Evolutionary conservation across 2,888 invertebrate genomes (phyloP).

Genomic region (Parasteatoda lunata): DNA sequence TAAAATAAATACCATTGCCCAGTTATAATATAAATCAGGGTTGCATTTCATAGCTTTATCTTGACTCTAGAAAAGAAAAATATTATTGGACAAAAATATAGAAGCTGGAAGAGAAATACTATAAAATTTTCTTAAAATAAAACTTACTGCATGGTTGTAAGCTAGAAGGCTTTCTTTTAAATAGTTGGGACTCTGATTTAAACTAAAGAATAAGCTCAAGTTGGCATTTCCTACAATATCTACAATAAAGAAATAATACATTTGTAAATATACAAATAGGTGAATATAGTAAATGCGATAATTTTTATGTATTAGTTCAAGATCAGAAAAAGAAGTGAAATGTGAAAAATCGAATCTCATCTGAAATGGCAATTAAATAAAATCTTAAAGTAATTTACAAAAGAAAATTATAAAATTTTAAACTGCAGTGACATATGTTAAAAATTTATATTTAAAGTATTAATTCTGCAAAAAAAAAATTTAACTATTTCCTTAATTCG

Average conservation of each 20-base stretch:
- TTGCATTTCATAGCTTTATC: conserved; percentile 76
- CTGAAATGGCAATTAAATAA: too few relatives aligned
- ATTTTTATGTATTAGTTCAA: too few relatives aligned
- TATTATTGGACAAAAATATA: neutral
- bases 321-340: too few relatives aligned
- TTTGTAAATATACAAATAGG: conserved; percentile 71
- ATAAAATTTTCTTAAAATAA: neutral
- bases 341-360: too few relatives aligned
- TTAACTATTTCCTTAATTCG: too few relatives aligned
- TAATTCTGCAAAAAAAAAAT: too few relatives aligned
- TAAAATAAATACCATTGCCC: conserved; percentile 81
- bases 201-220: conserved; percentile 84
- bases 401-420: too few relatives aligned
- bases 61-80: conserved; percentile 25
- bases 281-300: neutral
- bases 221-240: conserved; percentile 83
- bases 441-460: too few relatives aligned
- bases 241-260: conserved; percentile 76
- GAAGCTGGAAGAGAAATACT: neutral
- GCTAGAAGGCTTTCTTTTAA: conserved; percentile 85
- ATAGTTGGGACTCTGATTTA: conserved; percentile 82
- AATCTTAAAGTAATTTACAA: too few relatives aligned
- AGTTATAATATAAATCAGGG: conserved; percentile 88
- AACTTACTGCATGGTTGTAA: conserved; percentile 84
- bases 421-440: too few relatives aligned